Evolutionary conservation across 2,888 invertebrate species (phyloP).

Genomic region (Dryococelus australis): DNA sequence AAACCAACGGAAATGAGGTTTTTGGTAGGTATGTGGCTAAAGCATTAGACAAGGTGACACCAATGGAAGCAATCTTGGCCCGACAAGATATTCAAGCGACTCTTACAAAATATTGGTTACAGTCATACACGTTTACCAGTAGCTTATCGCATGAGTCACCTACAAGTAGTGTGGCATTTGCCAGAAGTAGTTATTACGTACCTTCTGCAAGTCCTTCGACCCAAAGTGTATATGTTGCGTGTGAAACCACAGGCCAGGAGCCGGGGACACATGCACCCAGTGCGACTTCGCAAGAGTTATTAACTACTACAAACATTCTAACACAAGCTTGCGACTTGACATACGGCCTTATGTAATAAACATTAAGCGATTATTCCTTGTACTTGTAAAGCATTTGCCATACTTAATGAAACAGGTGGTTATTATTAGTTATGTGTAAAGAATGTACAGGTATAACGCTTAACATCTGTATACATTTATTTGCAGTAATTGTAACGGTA

Average conservation of each 20-base stretch:
- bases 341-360: not conserved
- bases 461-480: not conserved
- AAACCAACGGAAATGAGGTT: not conserved
- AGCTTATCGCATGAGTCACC: not conserved
- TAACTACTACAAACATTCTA: not conserved
- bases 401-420: not conserved
- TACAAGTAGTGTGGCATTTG: not conserved
- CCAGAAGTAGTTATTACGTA: not conserved
- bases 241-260: not conserved
- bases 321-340: not conserved
- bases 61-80: not conserved
- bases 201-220: not conserved
- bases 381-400: not conserved
- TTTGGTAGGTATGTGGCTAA: not conserved
- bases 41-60: not conserved
- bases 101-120: not conserved
- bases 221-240: not conserved
- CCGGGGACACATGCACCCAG: not conserved
- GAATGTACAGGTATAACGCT: not conserved
- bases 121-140: not conserved
- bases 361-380: not conserved
- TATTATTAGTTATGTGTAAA: not conserved
- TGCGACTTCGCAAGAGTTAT: not conserved
- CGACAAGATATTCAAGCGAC: not conserved
- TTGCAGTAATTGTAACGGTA: not conserved